Evolutionary conservation across 2,888 invertebrate species (phyloP), one percentile per base, ranked within the genome.

Genomic region (Campoplex capitator): DNA sequence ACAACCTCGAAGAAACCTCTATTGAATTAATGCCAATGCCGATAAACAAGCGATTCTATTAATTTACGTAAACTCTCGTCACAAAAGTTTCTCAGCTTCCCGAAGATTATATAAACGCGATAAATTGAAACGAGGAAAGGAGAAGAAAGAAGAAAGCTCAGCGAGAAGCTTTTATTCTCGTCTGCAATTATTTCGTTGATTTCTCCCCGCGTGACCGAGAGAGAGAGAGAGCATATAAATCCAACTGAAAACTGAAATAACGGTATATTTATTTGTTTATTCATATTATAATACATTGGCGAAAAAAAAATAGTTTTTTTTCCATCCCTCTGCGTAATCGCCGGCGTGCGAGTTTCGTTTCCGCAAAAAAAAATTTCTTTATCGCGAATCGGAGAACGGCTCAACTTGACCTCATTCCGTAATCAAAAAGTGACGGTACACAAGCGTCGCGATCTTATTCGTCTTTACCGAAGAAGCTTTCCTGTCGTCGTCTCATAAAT

Each of bases 401-500:
- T 13, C 62, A 18, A 16, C 13, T 62, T 32, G 62, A 62, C 32
- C 32, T 16, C 62, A 16, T 62, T 62, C 6, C 32, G 32, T 32
- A 58, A 18, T 62, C 6, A 32, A 16, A 28, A 62, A 62, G 6
- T 62, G 62, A 32, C 28, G 32, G 13, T 28, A 58, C 28, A 28
- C 28, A 13, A 16, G 32, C 32, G 16, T 62, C 13, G 32, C 62
- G 28, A 13, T 62, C 16, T 62, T 6, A 7, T 62, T 16, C 4
- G 4, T 11, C 62, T 62, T n/a, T 7, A 11, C 38, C 38, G 70
- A 79, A 84, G 62, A 84, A 75, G 62, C 42, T 80, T 80, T 23
- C 38, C 51, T 48, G 45, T 23, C 38, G 45, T 23, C 38, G 18
- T n/a, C 9, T 62, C 48, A n/a, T 23, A 18, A 65, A 18, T 51